Conservation (phyloP, 2,113 vertebrate genomes). For the Embiotoca jacksoni region DNA sequence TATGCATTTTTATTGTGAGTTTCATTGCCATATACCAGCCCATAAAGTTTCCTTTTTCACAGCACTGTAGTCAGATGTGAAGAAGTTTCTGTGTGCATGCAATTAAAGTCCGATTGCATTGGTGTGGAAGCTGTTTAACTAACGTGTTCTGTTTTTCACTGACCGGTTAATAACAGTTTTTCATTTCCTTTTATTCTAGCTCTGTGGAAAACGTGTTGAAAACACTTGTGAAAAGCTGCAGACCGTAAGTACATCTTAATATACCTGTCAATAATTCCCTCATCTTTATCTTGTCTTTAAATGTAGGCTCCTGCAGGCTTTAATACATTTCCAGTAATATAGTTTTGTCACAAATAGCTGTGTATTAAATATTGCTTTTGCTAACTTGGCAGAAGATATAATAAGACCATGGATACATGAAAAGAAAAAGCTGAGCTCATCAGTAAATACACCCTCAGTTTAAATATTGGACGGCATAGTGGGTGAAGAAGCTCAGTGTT, state of each 20-base stretch:
- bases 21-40: constrained; percentile 3
- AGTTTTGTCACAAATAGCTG: too few species aligned
- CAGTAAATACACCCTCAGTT: neutral
- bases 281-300: neutral
- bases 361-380: neutral
- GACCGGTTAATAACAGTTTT: constrained; percentile 25
- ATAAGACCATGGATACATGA: neutral
- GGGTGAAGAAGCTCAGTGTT: neutral
- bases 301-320: neutral
- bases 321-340: neutral
- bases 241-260: constrained; percentile 91
- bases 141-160: constrained; percentile 31
- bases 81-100: constrained; percentile 82
- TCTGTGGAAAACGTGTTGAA: constrained; percentile 96
- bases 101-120: constrained; percentile 78
- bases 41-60: constrained; percentile 21
- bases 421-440: neutral
- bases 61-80: constrained; percentile 53
- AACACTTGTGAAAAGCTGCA: constrained; percentile 95
- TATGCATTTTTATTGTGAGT: neutral
- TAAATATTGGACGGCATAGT: neutral
- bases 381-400: neutral
- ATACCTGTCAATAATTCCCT: neutral
- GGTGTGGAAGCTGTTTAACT: constrained; percentile 63
- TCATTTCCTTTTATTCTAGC: constrained; percentile 76